Base-by-base conservation (phyloP, 2,888 invertebrate genomes). In the Clostera curtula region DNA sequence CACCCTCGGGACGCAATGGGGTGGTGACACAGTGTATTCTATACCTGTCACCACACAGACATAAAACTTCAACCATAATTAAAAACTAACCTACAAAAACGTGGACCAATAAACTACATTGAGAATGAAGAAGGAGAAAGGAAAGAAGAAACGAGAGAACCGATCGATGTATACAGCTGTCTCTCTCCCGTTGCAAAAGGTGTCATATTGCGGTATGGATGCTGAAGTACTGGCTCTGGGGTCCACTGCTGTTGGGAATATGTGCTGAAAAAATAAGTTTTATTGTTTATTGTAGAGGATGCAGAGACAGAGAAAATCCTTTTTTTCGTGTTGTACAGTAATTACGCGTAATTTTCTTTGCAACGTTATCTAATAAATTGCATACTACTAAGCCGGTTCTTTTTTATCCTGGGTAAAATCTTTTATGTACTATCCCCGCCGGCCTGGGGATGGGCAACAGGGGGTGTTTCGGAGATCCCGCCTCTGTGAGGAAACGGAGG, bases 41-140 rank as follows among this genome's bases (percentile, higher is more conserved):
- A n/a, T n/a, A n/a, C n/a, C n/a, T n/a, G n/a, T n/a, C n/a, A n/a
- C n/a, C n/a, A n/a, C n/a, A n/a, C n/a, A n/a, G n/a, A n/a, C n/a
- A n/a, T n/a, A n/a, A n/a, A 15, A 15, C 15, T 5, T 4, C 15
- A 5, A 5, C 4, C 15, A 15, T 5, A 15, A 6, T 32, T 31
- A 33, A 24, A 19, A 27, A 24, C 7, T 12, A 24, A 9, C 31
- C 58, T 68, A 83, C 62, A 83, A 56, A 73, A 94, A 94, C 35
- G 93, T 93, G 49, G 92, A 92, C 95, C 95, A 95, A 67, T 95
- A 95, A 7, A 93, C 92, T 41, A 95, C 90, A 64, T 95, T 95
- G n/a, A 95, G 85, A 56, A 95, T 92, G 53, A 94, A 89, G 79
- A 95, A 95, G 3, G 94, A 93, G 65, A 95, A 93, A 1, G 95